phyloP scores from a whole-genome alignment of 2,797 vertebrate species.

The Hirundo rustica region DNA sequence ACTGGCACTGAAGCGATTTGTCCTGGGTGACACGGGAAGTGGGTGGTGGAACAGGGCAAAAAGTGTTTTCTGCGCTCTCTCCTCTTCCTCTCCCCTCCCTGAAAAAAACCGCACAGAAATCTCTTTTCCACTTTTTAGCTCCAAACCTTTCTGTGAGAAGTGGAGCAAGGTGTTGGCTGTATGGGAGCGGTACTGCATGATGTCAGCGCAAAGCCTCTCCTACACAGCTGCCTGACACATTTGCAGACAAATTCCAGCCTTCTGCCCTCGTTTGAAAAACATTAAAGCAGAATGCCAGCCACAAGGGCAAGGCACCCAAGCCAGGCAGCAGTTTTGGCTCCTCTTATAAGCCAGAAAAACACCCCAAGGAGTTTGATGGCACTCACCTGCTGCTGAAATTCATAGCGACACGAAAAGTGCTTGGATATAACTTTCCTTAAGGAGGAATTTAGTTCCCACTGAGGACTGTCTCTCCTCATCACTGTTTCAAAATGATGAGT shows the following conservation, averaged over 20 bases:
- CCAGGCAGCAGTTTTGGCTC: not conserved
- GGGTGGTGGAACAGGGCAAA: not conserved
- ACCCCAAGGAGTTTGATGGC: not conserved
- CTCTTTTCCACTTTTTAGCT: not conserved
- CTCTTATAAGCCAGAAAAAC: not conserved
- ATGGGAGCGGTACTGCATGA: not conserved
- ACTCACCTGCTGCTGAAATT: not conserved
- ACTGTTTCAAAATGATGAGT: not conserved
- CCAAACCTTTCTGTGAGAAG: not conserved
- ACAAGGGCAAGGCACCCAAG: not conserved
- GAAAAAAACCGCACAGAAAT: not conserved
- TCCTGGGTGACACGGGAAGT: not conserved
- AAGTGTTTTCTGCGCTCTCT: not conserved
- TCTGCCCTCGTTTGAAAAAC: conserved; percentile 28
- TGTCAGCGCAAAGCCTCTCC: conserved; percentile 5
- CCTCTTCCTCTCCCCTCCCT: not conserved
- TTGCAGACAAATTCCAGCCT: not conserved
- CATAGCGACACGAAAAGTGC: not conserved
- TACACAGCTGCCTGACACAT: conserved; percentile 24
- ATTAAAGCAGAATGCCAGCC: conserved; percentile 1
- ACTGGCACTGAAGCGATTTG: not conserved
- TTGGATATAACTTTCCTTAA: not conserved
- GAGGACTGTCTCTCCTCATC: not conserved
- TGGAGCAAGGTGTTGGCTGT: not conserved
- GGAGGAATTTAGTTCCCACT: not conserved